These are phyloP conservation scores for Nomada flava DNA, from an alignment of 2,888 invertebrate species.

Conservation along the genomic window DNA sequence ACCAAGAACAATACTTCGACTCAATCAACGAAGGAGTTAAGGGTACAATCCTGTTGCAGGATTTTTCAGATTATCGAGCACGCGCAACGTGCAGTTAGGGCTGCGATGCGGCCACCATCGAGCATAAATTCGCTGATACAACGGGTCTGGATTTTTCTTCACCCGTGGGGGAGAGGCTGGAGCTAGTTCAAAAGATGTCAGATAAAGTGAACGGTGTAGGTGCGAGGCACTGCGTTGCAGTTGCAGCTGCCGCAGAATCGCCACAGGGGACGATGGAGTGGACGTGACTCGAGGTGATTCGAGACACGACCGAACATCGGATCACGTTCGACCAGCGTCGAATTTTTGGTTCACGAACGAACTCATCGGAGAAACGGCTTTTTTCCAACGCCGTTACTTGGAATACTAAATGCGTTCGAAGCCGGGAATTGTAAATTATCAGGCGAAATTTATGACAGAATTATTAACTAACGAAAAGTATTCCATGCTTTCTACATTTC, in stretches of 20 bases:
- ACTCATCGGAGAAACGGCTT: neutral
- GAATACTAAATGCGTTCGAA: slow-evolving; percentile 1
- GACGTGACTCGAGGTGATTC: slow-evolving; percentile 54
- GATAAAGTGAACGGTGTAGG: slow-evolving; percentile 66
- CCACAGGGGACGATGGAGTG: slow-evolving; percentile 38
- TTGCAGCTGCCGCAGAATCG: slow-evolving; percentile 54
- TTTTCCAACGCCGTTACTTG: neutral
- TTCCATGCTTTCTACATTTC: too few relatives aligned
- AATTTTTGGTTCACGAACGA: slow-evolving; percentile 6
- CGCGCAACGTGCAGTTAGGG: slow-evolving; percentile 45
- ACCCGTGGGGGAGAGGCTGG: slow-evolving; percentile 57
- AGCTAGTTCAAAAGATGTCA: slow-evolving; percentile 73
- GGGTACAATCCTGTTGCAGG: slow-evolving; percentile 38
- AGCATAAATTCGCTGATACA: slow-evolving; percentile 79
- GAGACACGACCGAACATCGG: slow-evolving; percentile 2
- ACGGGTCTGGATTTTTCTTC: slow-evolving; percentile 69
- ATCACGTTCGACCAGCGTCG: slow-evolving; percentile 33
- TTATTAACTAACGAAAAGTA: too few relatives aligned
- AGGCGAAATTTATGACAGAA: neutral
- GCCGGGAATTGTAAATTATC: neutral
- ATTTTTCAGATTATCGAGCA: slow-evolving; percentile 50
- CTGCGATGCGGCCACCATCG: slow-evolving; percentile 60
- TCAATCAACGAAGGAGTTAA: neutral
- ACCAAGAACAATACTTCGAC: too few relatives aligned
- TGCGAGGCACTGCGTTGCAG: slow-evolving; percentile 32